Base-by-base conservation (phyloP, 2,797 vertebrate species). In the Gallinago nigripennis region DNA sequence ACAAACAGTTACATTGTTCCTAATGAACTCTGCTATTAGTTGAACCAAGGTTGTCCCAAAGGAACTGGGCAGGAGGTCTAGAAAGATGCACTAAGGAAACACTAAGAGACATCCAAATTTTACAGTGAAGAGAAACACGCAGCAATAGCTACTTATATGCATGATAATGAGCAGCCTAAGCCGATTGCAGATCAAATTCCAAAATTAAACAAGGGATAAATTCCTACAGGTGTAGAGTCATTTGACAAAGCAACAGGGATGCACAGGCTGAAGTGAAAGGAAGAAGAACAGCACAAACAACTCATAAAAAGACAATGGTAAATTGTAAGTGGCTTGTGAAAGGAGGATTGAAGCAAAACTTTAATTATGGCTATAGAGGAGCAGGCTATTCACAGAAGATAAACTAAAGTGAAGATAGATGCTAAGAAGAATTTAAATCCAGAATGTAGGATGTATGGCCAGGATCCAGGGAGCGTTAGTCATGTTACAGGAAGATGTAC, bases 401-500 rank as follows among this genome's bases (percentile, higher is more conserved):
- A 76, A 28, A 72, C 48, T 76, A 66, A 54, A 90, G 68, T 76
- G 78, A 81, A 93, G 57, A 86, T 63, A 77, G 30, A 79, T 57
- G 28, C 81, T 66, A 90, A 94, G 54, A 73, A 85, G 75, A 88
- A 92, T 90, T 95, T 94, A 95, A 93, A 96, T 79, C 51, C 45
- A 87, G 70, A 88, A 82, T 31, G 63, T 60, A 80, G 64, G 39
- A 70, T 64, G 61, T 45, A 76, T 80, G 75, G 86, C 66, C 30
- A 86, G 71, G 53, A 95, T 93, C 56, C 92, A 92, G n/a, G 35
- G 56, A 90, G 8, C 0, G 0, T 90, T 88, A 87, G 63, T 73
- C 56, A 69, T 69, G 69, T 78, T 71, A 64, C 31, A 88, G 82
- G 80, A 81, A 31, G 91, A 90, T 72, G 54, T 14, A 75, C 33